Percentiles rank a stretch among this genome's conserved stretches.
Evolutionary conservation across 2,113 vertebrate genomes (phyloP).

Genomic region (Engystomops pustulosus): DNA sequence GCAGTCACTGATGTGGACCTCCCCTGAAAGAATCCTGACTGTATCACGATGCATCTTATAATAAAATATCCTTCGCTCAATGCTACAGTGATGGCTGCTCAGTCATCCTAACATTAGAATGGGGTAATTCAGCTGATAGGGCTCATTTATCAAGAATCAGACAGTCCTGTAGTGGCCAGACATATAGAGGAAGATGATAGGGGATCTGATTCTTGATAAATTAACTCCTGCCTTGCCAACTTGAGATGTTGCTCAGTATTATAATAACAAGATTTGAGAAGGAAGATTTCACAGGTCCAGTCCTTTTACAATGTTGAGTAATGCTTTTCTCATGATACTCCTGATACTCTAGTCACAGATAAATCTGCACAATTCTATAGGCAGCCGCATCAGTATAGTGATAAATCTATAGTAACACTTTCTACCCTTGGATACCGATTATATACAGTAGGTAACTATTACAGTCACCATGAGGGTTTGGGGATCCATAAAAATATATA

Average conservation of each 20-base stretch:
- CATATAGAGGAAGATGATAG: background rate
- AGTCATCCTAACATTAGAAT: background rate
- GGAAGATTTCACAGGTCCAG: background rate
- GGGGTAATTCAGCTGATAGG: background rate
- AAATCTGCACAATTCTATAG: too few species aligned
- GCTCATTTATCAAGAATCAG: background rate
- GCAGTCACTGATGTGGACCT: background rate
- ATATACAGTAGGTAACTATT: too few species aligned
- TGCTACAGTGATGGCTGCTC: background rate
- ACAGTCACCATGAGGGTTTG: too few species aligned
- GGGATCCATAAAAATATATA: too few species aligned
- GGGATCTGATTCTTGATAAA: background rate
- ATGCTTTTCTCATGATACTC: background rate
- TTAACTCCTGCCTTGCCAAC: background rate
- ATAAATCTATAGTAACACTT: too few species aligned
- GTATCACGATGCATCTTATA: background rate
- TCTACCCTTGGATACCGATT: too few species aligned
- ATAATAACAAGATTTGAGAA: background rate
- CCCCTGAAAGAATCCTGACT: background rate
- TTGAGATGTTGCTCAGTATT: background rate
- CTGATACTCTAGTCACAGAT: background rate
- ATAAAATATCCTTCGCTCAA: too few species aligned
- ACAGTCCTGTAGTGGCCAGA: background rate
- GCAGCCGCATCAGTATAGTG: too few species aligned
- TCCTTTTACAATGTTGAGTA: background rate